These are phyloP conservation scores for Camelus bactrianus DNA, from an alignment of 2,113 vertebrate genomes.

Conservation along the genomic window DNA sequence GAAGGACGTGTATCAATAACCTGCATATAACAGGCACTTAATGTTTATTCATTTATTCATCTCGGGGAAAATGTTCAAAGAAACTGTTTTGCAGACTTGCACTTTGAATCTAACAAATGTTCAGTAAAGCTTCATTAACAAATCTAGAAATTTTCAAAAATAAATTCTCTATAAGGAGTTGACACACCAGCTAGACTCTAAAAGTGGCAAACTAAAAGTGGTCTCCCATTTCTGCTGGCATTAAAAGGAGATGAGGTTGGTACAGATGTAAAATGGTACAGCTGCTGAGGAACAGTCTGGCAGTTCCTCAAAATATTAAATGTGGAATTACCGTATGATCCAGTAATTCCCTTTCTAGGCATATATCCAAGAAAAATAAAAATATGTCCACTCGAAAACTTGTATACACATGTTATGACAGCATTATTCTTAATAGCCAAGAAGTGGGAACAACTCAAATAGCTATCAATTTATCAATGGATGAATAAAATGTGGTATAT, in stretches of 20 bases:
- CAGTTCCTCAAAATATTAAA: conserved; percentile 24
- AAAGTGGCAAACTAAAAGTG: not conserved
- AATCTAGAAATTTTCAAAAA: conserved; percentile 35
- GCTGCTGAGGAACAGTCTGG: not conserved
- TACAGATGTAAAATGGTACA: not conserved
- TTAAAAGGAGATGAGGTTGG: conserved; percentile 27
- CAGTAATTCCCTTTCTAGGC: not conserved
- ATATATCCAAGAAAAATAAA: not conserved
- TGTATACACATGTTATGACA: not conserved
- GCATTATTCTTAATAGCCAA: conserved; percentile 21
- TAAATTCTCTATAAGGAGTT: not conserved
- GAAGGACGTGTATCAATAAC: not conserved
- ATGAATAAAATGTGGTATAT: not conserved
- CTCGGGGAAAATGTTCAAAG: not conserved
- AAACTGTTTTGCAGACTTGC: not conserved
- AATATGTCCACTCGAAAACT: not conserved
- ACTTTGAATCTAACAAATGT: not conserved
- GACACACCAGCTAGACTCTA: not conserved
- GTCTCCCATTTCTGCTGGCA: not conserved
- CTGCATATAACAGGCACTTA: not conserved
- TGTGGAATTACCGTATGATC: not conserved
- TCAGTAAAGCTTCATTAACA: conserved; percentile 1
- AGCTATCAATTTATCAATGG: not conserved
- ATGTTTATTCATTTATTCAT: not conserved
- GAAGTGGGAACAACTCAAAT: not conserved